These are phyloP conservation scores for Drosophila pallidifrons DNA, from an alignment of 1,140 invertebrate genomes.

Conservation along the genomic window DNA sequence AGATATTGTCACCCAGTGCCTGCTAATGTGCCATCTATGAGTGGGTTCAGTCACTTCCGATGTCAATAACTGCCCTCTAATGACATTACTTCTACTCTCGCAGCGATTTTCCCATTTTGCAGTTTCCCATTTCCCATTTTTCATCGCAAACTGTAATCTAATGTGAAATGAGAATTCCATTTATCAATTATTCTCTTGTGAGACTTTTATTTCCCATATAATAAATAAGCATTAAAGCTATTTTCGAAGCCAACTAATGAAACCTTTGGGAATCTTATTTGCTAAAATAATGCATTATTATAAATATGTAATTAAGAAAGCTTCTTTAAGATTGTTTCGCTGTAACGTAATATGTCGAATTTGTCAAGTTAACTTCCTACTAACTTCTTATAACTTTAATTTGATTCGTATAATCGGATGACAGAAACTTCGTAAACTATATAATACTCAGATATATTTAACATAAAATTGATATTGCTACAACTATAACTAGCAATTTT, in stretches of 20 bases:
- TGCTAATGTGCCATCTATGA: slow-evolving; percentile 65
- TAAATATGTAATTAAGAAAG: too few relatives aligned
- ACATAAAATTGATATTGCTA: too few relatives aligned
- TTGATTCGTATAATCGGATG: too few relatives aligned
- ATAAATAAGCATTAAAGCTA: too few relatives aligned
- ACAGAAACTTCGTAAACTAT: too few relatives aligned
- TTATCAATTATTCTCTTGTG: slow-evolving; percentile 10
- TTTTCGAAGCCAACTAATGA: neutral
- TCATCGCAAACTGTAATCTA: neutral
- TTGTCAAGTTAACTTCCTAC: too few relatives aligned
- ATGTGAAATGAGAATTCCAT: slow-evolving; percentile 5
- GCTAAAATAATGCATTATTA: too few relatives aligned
- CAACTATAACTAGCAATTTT: too few relatives aligned
- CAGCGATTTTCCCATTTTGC: neutral
- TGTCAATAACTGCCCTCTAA: slow-evolving; percentile 61
- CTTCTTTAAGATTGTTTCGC: too few relatives aligned
- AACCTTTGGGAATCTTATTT: neutral
- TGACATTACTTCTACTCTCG: slow-evolving; percentile 28
- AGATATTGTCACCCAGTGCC: slow-evolving; percentile 6
- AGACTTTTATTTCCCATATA: neutral
- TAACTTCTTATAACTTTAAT: too few relatives aligned
- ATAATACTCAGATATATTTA: too few relatives aligned
- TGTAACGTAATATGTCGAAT: too few relatives aligned
- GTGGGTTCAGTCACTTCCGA: slow-evolving; percentile 53
- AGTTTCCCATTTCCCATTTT: neutral